phyloP scores from a whole-genome alignment of 2,113 vertebrate genomes.

The Haemorhous mexicanus region DNA sequence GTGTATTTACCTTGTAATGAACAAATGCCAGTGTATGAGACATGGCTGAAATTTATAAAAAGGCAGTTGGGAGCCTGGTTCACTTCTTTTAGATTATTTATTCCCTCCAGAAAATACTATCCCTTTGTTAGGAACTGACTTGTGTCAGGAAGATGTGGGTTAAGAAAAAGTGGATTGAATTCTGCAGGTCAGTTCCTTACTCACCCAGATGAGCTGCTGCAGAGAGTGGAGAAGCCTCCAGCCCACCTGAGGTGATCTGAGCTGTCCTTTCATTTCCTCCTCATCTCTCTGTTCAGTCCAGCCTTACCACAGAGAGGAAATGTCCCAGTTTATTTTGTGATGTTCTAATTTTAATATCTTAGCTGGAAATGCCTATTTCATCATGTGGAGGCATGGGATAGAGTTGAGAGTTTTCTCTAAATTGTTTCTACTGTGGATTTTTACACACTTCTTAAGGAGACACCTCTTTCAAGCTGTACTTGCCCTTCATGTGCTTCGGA shows the following conservation, averaged over 20 bases:
- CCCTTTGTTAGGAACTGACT: neutral
- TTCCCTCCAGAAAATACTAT: neutral
- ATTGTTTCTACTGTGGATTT: neutral
- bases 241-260: neutral
- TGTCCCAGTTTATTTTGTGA: neutral
- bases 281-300: neutral
- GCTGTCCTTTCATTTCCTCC: neutral
- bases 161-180: neutral
- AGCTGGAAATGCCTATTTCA: neutral
- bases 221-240: neutral
- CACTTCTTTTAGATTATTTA: neutral
- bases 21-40: neutral
- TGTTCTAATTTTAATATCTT: neutral
- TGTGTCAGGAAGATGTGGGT: neutral
- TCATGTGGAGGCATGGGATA: neutral
- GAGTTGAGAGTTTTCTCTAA: neutral
- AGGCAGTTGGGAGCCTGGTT: neutral
- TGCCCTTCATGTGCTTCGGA: neutral
- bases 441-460: neutral
- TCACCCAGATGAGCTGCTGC: neutral
- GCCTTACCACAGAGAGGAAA: neutral
- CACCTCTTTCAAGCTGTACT: neutral
- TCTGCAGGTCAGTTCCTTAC: neutral
- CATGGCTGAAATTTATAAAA: neutral
- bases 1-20: neutral